Conservation (phyloP, 2,888 invertebrate species). For the Thalpophila matura region DNA sequence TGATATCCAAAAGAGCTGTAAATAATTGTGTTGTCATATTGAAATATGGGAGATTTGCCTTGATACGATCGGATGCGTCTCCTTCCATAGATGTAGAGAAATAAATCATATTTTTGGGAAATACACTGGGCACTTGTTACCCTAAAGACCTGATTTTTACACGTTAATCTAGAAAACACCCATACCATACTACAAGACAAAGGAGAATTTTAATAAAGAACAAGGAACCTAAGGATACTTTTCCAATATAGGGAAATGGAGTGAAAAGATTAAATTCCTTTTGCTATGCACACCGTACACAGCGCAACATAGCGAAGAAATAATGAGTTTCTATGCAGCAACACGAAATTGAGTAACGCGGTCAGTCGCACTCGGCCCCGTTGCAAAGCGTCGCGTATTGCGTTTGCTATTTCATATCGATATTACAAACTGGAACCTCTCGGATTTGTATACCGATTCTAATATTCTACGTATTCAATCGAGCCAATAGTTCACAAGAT, state of each 20-base stretch:
- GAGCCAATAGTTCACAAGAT: not conserved
- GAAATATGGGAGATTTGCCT: not conserved
- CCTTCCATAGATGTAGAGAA: not conserved
- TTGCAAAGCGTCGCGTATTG: conserved; percentile 21
- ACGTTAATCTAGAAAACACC: no score
- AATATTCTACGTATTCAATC: conserved; percentile 12
- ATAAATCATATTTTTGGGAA: no score
- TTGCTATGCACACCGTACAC: not conserved
- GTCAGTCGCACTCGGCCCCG: conserved; percentile 47
- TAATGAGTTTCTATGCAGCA: conserved; percentile 43
- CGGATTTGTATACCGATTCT: not conserved
- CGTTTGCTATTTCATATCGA: conserved; percentile 37
- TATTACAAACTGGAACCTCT: conserved; percentile 14
- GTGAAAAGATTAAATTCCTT: no score
- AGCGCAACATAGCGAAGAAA: conserved; percentile 16
- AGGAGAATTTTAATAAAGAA: not conserved
- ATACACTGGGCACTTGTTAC: no score
- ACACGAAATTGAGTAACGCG: conserved; percentile 55
- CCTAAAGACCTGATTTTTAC: no score
- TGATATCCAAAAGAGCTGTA: conserved; percentile 14
- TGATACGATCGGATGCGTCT: not conserved
- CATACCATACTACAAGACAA: no score
- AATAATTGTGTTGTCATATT: conserved; percentile 4
- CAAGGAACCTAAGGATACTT: not conserved
- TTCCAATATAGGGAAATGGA: no score